Percentiles rank a stretch among this genome's conserved stretches.
These are phyloP conservation scores for Acromyrmex echinatior DNA, from an alignment of 1,140 invertebrate species.

Conservation along the genomic window DNA sequence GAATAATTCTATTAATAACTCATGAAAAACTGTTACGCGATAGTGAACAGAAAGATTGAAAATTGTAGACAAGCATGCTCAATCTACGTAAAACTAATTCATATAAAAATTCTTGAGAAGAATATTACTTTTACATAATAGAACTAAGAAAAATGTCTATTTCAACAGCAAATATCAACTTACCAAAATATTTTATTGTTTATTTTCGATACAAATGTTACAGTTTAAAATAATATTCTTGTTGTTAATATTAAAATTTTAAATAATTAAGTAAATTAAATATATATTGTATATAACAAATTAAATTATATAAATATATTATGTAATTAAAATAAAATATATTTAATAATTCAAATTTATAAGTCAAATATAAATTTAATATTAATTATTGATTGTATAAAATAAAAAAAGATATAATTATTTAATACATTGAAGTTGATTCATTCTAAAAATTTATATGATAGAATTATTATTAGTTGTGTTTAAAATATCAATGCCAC, in stretches of 20 bases:
- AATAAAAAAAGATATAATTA: not conserved
- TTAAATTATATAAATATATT: constrained; percentile 16
- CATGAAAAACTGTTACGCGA: not conserved
- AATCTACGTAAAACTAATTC: not conserved
- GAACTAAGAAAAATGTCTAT: not conserved
- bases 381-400: not conserved
- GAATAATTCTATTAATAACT: not conserved
- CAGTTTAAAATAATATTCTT: too few relatives aligned
- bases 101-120: not conserved
- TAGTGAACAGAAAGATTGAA: not conserved
- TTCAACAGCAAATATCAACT: not conserved
- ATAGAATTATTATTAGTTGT: not conserved
- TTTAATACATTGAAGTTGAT: not conserved
- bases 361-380: not conserved
- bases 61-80: not conserved
- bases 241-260: not conserved
- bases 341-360: too few relatives aligned
- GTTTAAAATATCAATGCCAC: not conserved
- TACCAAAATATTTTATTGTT: not conserved
- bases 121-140: not conserved
- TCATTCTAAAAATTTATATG: not conserved
- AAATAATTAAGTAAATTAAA: not conserved
- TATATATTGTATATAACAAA: not conserved
- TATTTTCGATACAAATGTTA: not conserved
- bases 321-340: not conserved